These are phyloP conservation scores for Heliconius charithonia DNA, from an alignment of 2,888 invertebrate species.

Conservation along the genomic window DNA sequence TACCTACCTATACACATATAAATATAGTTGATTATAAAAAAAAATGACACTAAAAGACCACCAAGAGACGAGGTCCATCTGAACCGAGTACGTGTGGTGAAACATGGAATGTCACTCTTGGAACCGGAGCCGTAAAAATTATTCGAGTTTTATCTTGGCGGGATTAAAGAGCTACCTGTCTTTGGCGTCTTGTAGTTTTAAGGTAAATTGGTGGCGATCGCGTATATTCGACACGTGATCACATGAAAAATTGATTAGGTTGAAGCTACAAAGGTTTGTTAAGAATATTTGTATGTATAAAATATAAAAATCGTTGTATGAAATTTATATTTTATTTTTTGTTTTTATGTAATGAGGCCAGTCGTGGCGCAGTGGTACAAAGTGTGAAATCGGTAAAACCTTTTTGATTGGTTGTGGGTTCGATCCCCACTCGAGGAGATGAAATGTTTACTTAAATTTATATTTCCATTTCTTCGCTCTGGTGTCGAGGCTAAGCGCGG, in stretches of 20 bases:
- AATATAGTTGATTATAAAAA: background rate
- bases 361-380: too few species aligned
- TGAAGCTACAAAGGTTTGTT: background rate
- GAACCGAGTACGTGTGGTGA: slow-evolving; percentile 56
- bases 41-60: slow-evolving; percentile 55
- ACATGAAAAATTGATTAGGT: slow-evolving; percentile 11
- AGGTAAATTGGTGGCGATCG: slow-evolving; percentile 25
- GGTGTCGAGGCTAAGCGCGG: too few species aligned
- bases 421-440: too few species aligned
- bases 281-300: background rate
- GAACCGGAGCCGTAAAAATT: slow-evolving; percentile 45
- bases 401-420: too few species aligned
- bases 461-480: too few species aligned
- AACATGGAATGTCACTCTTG: slow-evolving; percentile 76
- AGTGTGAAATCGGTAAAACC: too few species aligned
- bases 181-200: slow-evolving; percentile 35
- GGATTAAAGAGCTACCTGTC: slow-evolving; percentile 62
- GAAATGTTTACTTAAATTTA: too few species aligned
- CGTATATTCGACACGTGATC: slow-evolving; percentile 21
- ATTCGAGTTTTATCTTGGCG: slow-evolving; percentile 65
- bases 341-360: too few species aligned
- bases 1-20: too few species aligned
- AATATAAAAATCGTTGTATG: background rate
- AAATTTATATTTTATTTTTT: background rate
- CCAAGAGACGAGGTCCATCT: slow-evolving; percentile 58